Base-by-base conservation (phyloP, 2,113 vertebrate species). In the Thymallus thymallus region DNA sequence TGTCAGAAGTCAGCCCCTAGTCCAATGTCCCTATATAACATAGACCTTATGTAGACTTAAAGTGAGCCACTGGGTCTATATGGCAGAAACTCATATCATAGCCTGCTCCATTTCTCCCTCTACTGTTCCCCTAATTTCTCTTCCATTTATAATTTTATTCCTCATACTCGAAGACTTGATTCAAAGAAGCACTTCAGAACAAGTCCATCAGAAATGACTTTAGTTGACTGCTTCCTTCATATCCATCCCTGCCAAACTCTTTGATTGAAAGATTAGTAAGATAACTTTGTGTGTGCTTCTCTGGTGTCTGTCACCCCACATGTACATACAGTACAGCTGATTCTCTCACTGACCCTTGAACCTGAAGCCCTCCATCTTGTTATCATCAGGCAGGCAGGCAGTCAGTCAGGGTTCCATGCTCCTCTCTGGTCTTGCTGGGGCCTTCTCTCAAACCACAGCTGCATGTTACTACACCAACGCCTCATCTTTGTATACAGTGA, bases 301-400 rank as follows among this genome's bases (percentile, higher is more conserved):
- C 55, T 74, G 69, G 32, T 71, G 73, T 74, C 1, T 26, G 69
- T 76, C 56, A 58, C 1, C 20, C 55, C 20, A 48, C 10, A 48
- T 2, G 1, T 13, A 16, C 14, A 9, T n/a, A n/a, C n/a, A n/a
- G n/a, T 58, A 5, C 20, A n/a, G n/a, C 56, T 1, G 12, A 4
- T 24, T 26, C 14, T 14, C 29, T 65, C 62, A 64, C 13, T 30
- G 14, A 64, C 26, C 5, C 26, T 16, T 30, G 62, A 30, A 64
- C 77, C 73, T 20, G n/a, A 69, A 70, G 41, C 46, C 24, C 30
- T 64, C 6, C 22, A 55, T 58, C 35, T 32, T 45, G 56, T 75
- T 75, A 73, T 73, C 68, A 72, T 63, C 18, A 55, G 3, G 80
- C 22, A 23, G n/a, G 1, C n/a, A 62, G 22, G 80, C 22, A 23